Base-by-base conservation (phyloP, 2,113 vertebrate genomes). In the Oryzias woworae region DNA sequence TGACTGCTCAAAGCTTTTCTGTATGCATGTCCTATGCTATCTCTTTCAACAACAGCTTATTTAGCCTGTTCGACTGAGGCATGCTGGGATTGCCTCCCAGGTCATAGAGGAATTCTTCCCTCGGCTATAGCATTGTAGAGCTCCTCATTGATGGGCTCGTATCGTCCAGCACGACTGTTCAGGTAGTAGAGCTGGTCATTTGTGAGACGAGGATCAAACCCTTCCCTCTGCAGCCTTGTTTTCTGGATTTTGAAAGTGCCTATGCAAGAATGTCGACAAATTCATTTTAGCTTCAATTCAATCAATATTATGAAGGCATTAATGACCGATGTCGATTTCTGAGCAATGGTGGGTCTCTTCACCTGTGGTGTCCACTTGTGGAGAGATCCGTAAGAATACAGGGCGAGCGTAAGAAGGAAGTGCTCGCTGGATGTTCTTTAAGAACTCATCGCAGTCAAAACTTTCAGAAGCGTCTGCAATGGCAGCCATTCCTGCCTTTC, bases 191-290 rank as follows among this genome's bases (percentile, higher is more conserved):
- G 91, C 23, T 78, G 91, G 77, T 98, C 96, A 0, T 90, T 81
- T 4, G 88, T 94, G 57, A 93, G 92, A 12, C 92, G 91, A 0
- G 93, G 94, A 77, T 96, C 90, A 0, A 88, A 98, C 45, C 93
- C 93, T 67, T 98, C 95, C 13, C 73, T 92, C 80, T 95, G 96
- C 17, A 98, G 75, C 44, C 94, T 85, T 1, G 94, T 98, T 86
- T 98, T 98, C 90, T 96, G 94, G 69, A 98, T 95, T 88, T 98
- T 98, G 80, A 96, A 98, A 0, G 96, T 98, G 47, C 95, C 96
- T 97, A 60, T 4, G 31, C 2, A 4, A 42, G 28, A 70, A 72
- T 36, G 20, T 42, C 16, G 66, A 3, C 31, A 26, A 31, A 60
- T 46, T 3, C 42, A 5, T 18, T 42, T 23, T 14, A 1, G 7